Evolutionary conservation across 2,888 invertebrate genomes (phyloP), one percentile per base, ranked within the genome.

Genomic region (Craniophora ligustri): DNA sequence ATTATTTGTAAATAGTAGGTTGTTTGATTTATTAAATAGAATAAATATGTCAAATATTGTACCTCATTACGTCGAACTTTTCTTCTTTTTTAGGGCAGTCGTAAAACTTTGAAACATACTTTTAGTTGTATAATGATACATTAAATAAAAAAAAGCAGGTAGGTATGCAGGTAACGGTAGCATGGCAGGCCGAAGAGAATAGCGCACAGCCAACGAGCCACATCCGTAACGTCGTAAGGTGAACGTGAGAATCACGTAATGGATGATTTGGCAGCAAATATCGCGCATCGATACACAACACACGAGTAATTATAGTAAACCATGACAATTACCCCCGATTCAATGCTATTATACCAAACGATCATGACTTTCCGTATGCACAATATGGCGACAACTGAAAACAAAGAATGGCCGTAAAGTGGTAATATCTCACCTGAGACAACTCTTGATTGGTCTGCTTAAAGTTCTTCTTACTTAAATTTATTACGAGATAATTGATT

Each of bases 401-500:
- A 89, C 89, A 90, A 89, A 86, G 88, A 82, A 77, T 68, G 76
- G 67, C 53, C 74, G 61, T 67, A 73, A 67, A 73, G 60, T 73
- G 55, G 59, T 45, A 57, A 67, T 78, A 89, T 94, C 97, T 96
- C 94, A 98, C 98, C 95, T 97, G 96, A 87, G 96, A 95, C 92
- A 99, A 95, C 94, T 98, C 98, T 92, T 96, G 96, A 93, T 96
- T 96, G 89, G 96, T 97, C 91, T 97, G 96, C 94, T 97, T 97
- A 94, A 96, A 97, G 95, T 98, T 98, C 95, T 98, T 98, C 96
- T 98, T 98, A 92, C 95, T 98, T 95, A 98, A 96, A 95, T 97
- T 97, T 94, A 96, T 96, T 95, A 98, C 97, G 94, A 98, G 97
- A 96, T 97, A 97, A 97, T 97, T 97, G 95, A 99, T 98, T 97